Conservation (phyloP, 2,113 vertebrate species). For the Phalacrocorax carbo region DNA sequence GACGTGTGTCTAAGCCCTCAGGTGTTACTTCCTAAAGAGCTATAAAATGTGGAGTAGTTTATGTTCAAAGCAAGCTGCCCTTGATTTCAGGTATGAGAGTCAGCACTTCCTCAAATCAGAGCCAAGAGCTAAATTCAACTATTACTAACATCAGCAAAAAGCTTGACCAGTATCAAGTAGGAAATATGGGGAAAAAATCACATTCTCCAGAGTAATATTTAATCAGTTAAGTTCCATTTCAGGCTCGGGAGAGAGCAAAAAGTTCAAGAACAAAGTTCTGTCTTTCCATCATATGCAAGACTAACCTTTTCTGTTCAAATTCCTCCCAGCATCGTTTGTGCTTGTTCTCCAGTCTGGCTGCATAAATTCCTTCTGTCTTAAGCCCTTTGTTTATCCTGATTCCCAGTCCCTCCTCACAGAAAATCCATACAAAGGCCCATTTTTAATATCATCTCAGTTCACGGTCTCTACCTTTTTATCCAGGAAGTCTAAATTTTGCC, state of each 20-base stretch:
- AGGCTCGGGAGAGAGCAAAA: neutral
- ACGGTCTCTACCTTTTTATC: neutral
- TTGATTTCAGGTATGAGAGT: neutral
- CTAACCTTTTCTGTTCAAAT: neutral
- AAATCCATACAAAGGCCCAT: neutral
- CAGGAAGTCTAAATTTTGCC: neutral
- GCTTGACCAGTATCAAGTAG: neutral
- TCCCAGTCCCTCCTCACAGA: neutral
- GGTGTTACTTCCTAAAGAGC: neutral
- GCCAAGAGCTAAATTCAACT: neutral
- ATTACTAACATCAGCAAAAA: neutral
- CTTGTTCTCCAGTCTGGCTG: neutral
- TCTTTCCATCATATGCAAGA: neutral
- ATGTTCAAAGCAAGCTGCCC: neutral
- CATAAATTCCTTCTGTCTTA: neutral
- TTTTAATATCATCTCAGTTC: neutral
- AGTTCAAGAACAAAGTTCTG: neutral
- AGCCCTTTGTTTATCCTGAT: neutral
- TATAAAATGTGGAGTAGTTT: neutral
- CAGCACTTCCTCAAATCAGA: neutral
- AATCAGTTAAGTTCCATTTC: neutral
- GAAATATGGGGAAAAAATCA: neutral
- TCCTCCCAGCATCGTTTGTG: neutral
- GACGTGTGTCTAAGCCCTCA: neutral
- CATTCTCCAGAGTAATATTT: neutral